These are phyloP conservation scores for Drosophila pseudoobscura DNA, from an alignment of 1,140 invertebrate genomes.

Conservation along the genomic window DNA sequence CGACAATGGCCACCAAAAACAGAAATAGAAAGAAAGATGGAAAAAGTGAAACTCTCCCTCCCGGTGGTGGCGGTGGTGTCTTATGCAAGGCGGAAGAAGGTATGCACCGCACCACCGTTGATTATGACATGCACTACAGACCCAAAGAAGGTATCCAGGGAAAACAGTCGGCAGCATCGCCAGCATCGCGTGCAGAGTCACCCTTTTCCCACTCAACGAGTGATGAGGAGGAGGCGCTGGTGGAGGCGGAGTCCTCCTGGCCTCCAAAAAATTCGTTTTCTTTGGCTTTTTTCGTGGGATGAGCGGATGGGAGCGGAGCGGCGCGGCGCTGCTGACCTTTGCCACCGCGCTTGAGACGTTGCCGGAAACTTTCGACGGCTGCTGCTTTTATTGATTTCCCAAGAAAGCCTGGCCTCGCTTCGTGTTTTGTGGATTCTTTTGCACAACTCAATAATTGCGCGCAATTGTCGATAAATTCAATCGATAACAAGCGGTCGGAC, in stretches of 20 bases:
- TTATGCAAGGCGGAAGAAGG: constrained; percentile 77
- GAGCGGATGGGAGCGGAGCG: neutral
- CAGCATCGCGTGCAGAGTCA: constrained; percentile 57
- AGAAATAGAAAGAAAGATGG: constrained; percentile 4
- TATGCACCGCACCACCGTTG: constrained; percentile 66
- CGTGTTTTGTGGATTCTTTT: constrained; percentile 34
- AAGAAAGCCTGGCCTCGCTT: constrained; percentile 21
- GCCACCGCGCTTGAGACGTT: constrained; percentile 52
- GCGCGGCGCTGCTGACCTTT: constrained; percentile 55
- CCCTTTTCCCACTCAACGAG: constrained; percentile 62
- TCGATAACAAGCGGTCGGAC: constrained; percentile 52
- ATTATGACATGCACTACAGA: constrained; percentile 74
- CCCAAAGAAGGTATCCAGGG: constrained; percentile 54
- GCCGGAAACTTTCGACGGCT: constrained; percentile 62
- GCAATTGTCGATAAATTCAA: constrained; percentile 65
- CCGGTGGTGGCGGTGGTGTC: constrained; percentile 9
- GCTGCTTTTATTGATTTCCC: constrained; percentile 50
- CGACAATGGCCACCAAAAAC: constrained; percentile 5
- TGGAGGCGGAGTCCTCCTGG: neutral
- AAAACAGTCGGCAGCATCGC: constrained; percentile 4
- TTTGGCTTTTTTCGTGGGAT: constrained; percentile 15
- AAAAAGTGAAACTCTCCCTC: constrained; percentile 68
- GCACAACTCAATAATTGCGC: constrained; percentile 53
- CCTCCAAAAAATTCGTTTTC: constrained; percentile 34
- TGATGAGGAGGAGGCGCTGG: too few relatives aligned